Conservation (phyloP, 1,140 invertebrate species). For the Caenorhabditis inopinata region DNA sequence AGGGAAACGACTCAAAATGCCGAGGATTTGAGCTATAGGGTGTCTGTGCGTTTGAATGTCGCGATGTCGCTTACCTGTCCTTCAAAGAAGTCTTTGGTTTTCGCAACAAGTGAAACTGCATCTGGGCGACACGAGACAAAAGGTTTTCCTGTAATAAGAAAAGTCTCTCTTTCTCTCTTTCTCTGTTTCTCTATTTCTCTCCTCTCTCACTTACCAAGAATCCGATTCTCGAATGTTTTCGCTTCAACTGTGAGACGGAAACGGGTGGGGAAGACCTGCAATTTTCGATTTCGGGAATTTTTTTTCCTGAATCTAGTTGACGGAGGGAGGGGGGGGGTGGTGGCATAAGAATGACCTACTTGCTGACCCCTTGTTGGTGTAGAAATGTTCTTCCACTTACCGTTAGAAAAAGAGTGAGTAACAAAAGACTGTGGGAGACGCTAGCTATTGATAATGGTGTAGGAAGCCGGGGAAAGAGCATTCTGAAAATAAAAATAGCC, state of each 20-base stretch:
- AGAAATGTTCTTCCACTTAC: neutral
- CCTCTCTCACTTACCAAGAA: neutral
- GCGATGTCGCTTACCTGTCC: neutral
- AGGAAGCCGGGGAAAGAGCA: neutral
- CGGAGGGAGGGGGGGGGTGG: neutral
- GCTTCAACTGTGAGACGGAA: neutral
- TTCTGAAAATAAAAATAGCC: neutral
- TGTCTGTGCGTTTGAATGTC: no score
- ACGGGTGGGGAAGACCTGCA: neutral
- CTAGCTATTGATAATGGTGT: no score
- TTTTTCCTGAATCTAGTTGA: neutral
- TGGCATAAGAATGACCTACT: neutral
- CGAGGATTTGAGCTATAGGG: no score
- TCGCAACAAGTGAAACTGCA: neutral
- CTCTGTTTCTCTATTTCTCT: neutral
- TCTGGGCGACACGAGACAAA: slow-evolving; percentile 17
- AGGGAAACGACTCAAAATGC: no score
- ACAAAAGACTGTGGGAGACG: no score
- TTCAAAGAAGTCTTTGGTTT: neutral
- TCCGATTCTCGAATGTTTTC: slow-evolving; percentile 29
- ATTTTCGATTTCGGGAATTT: neutral
- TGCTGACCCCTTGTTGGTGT: no score
- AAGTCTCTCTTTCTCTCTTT: neutral
- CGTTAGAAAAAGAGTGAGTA: neutral
- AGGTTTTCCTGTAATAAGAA: neutral